Evolutionary conservation across 2,113 vertebrate genomes (phyloP).

Genomic region (Ctenodactylus gundi): DNA sequence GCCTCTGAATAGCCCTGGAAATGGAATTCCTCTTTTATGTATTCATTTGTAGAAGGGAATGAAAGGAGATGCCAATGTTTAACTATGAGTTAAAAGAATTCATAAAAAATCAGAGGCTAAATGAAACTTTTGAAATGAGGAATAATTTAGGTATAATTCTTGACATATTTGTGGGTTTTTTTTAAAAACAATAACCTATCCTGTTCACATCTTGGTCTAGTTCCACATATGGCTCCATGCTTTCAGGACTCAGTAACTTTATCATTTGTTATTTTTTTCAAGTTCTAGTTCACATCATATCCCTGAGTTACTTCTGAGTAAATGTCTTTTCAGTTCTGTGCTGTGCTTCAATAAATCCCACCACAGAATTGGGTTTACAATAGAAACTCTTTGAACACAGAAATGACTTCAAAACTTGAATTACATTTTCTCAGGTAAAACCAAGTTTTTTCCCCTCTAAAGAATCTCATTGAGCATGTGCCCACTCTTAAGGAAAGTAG

Average conservation of each 20-base stretch:
- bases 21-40: conserved; percentile 68
- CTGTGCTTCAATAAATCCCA: conserved; percentile 69
- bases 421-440: conserved; percentile 67
- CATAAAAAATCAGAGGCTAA: conserved; percentile 40
- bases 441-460: conserved; percentile 18
- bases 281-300: conserved; percentile 54
- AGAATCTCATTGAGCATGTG: conserved; percentile 42
- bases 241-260: conserved; percentile 38
- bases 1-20: conserved; percentile 2
- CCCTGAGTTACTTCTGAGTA: conserved; percentile 59
- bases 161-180: background rate
- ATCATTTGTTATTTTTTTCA: conserved; percentile 46
- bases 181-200: background rate
- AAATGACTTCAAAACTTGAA: conserved; percentile 74
- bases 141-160: conserved; percentile 31
- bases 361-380: conserved; percentile 58
- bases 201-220: background rate
- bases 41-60: conserved; percentile 32
- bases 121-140: conserved; percentile 41
- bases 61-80: conserved; percentile 36
- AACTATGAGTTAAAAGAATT: conserved; percentile 37
- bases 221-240: conserved; percentile 23
- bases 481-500: conserved; percentile 32
- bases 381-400: conserved; percentile 59
- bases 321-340: conserved; percentile 64